phyloP scores from a whole-genome alignment of 2,113 vertebrate genomes.

The Saccopteryx bilineata region DNA sequence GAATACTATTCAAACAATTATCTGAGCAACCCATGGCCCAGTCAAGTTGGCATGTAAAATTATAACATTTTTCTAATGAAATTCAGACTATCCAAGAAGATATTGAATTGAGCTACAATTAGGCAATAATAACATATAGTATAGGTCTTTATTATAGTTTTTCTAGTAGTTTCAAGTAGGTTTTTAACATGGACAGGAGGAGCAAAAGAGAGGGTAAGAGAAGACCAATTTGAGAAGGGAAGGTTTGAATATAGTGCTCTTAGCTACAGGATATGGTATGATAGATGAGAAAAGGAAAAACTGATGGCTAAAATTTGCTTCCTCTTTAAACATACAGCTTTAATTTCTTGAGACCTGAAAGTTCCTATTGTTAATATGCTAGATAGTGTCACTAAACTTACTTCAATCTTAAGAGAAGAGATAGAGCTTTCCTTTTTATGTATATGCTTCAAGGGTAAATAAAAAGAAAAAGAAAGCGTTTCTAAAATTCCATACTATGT shows the following conservation, averaged over 20 bases:
- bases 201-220: neutral
- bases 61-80: conserved; percentile 40
- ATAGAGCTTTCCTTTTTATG: conserved; percentile 53
- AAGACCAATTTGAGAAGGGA: neutral
- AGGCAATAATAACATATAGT: neutral
- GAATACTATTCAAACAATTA: conserved; percentile 18
- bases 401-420: conserved; percentile 59
- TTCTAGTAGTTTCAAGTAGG: neutral
- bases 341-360: conserved; percentile 67
- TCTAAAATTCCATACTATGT: neutral
- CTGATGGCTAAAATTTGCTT: neutral
- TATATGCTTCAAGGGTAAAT: conserved; percentile 46
- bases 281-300: conserved; percentile 36
- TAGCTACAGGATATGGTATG: neutral
- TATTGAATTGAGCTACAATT: neutral
- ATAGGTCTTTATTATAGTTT: neutral
- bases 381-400: conserved; percentile 65
- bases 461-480: neutral
- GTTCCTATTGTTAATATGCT: conserved; percentile 67
- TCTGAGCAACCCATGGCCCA: neutral
- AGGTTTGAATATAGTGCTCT: neutral
- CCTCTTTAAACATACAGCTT: conserved; percentile 29
- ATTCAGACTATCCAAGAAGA: neutral
- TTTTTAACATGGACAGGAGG: neutral
- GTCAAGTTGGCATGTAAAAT: neutral